phyloP scores from a whole-genome alignment of 1,140 invertebrate genomes.

The Coenobita brevimanus region DNA sequence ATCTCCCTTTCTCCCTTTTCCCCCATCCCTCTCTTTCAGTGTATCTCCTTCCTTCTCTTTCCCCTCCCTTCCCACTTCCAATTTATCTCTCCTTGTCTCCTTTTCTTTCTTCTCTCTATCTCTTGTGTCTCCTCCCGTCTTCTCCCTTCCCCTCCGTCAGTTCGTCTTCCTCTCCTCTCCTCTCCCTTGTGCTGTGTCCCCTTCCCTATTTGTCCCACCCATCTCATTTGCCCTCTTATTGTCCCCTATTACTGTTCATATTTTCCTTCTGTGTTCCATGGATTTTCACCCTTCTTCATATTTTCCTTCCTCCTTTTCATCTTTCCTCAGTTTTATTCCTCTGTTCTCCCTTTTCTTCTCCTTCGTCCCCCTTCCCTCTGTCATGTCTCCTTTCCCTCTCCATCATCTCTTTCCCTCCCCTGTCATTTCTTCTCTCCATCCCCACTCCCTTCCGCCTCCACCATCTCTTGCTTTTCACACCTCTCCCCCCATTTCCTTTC shows the following conservation, averaged over 20 bases:
- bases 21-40: background rate
- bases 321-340: background rate
- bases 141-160: background rate
- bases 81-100: slow-evolving; percentile 2
- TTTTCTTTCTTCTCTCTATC: background rate
- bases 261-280: background rate
- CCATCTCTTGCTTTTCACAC: background rate
- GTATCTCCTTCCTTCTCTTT: background rate
- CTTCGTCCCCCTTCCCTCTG: background rate
- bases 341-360: background rate
- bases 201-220: background rate
- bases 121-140: background rate
- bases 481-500: background rate
- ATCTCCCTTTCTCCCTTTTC: background rate
- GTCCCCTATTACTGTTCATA: background rate
- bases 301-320: background rate
- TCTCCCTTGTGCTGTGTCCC: background rate
- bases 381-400: background rate
- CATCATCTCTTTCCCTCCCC: background rate
- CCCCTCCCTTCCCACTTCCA: background rate
- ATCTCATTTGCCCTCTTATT: background rate
- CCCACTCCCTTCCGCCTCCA: background rate
- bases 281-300: background rate
- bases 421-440: background rate
- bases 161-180: background rate